A percentile compares a stretch with the other conserved stretches of the same genome.
These are phyloP conservation scores for Pungitius pungitius DNA, from an alignment of 2,113 vertebrate species.

Conservation along the genomic window DNA sequence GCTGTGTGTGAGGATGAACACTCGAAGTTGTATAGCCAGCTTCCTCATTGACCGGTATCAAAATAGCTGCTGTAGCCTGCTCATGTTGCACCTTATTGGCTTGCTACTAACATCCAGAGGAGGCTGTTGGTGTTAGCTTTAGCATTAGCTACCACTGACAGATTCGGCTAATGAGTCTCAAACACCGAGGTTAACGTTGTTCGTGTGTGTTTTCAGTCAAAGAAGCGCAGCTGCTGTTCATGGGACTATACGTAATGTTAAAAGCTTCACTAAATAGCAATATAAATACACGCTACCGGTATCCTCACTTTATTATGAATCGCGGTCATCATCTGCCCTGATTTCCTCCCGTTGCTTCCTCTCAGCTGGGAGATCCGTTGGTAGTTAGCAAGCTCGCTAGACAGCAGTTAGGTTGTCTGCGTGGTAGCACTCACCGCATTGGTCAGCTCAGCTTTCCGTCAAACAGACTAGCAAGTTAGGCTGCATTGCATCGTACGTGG, in stretches of 20 bases:
- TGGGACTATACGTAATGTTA: neutral
- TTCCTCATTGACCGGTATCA: conserved; percentile 5
- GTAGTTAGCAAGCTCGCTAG: conserved; percentile 20
- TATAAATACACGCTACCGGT: neutral
- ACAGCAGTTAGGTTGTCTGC: conserved; percentile 21
- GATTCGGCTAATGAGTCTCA: conserved; percentile 25
- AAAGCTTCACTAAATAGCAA: neutral
- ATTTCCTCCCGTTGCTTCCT: conserved; percentile 23
- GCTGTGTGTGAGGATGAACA: neutral
- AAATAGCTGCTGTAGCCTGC: neutral
- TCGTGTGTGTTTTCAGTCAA: neutral
- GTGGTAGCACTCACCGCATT: conserved; percentile 16
- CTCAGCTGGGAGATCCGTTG: conserved; percentile 38
- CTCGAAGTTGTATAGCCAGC: neutral
- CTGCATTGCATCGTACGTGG: conserved; percentile 77
- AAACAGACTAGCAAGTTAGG: conserved; percentile 54
- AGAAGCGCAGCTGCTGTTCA: neutral
- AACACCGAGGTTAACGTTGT: neutral
- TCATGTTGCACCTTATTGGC: conserved; percentile 2
- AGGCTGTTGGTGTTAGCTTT: conserved; percentile 56
- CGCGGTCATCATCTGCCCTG: conserved; percentile 32
- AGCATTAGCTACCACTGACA: conserved; percentile 57
- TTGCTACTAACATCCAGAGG: conserved; percentile 32
- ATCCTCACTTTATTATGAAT: conserved; percentile 62
- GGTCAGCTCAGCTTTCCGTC: conserved; percentile 49